Conservation (phyloP, 2,113 vertebrate species). For the Laticauda colubrina region DNA sequence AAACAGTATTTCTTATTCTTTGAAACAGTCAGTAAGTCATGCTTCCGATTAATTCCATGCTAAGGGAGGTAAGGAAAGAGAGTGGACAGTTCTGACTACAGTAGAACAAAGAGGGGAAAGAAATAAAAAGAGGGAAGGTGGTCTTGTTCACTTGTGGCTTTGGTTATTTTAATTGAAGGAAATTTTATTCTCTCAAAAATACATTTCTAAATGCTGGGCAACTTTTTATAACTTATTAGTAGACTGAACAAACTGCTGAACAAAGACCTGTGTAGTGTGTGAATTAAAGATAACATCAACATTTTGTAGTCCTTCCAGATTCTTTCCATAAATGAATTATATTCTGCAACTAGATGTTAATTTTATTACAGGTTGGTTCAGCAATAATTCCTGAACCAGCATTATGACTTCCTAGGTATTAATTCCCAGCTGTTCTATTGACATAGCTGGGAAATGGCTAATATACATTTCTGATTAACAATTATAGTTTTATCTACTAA, state of each 20-base stretch:
- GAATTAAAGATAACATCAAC: slow-evolving; percentile 21
- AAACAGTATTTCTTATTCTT: background rate
- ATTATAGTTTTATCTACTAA: slow-evolving; percentile 46
- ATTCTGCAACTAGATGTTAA: background rate
- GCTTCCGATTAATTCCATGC: background rate
- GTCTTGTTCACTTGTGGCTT: background rate
- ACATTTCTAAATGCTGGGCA: background rate
- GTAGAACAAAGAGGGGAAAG: background rate
- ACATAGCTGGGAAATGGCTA: slow-evolving; percentile 40
- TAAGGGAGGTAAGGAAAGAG: too few species aligned
- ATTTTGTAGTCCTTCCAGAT: background rate
- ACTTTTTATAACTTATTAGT: background rate
- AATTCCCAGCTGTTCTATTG: slow-evolving; percentile 35
- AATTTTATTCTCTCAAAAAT: background rate
- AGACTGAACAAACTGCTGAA: background rate
- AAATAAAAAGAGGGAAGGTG: background rate
- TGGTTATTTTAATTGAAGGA: background rate
- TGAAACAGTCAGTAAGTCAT: background rate
- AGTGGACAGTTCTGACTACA: background rate
- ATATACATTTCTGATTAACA: slow-evolving; percentile 46
- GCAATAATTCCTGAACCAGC: background rate
- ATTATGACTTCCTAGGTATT: slow-evolving; percentile 30
- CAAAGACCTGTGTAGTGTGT: background rate
- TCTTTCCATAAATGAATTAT: slow-evolving; percentile 7
- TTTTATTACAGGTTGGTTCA: slow-evolving; percentile 25